Evolutionary conservation across 2,797 vertebrate species (phyloP).

Genomic region (Borostomias antarcticus): DNA sequence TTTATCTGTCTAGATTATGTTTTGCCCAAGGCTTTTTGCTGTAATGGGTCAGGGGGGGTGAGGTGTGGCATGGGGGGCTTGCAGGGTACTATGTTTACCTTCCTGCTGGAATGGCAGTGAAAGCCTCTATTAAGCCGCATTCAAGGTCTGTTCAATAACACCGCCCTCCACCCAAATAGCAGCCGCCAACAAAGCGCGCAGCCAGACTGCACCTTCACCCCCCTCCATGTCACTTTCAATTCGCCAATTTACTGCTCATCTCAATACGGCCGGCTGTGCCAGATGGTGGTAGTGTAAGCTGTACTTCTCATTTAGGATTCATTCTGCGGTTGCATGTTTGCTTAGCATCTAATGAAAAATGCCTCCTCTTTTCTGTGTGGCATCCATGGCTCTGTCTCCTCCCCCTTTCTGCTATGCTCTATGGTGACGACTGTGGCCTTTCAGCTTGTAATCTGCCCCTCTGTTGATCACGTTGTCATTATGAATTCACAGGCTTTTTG

Average conservation of each 20-base stretch:
- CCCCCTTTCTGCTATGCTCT: constrained; percentile 27
- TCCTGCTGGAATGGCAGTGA: constrained; percentile 40
- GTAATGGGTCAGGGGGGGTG: constrained; percentile 25
- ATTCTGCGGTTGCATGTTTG: constrained; percentile 67
- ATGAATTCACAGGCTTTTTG: constrained; percentile 64
- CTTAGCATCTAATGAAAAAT: constrained; percentile 69
- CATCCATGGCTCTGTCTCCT: constrained; percentile 32
- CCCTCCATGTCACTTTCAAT: constrained; percentile 59
- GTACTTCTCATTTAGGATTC: constrained; percentile 69
- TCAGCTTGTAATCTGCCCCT: constrained; percentile 58
- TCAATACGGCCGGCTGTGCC: constrained; percentile 59
- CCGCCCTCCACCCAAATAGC: constrained; percentile 40
- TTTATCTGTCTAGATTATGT: constrained; percentile 30
- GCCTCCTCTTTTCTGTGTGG: constrained; percentile 47
- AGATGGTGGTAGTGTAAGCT: constrained; percentile 71
- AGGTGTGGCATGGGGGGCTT: constrained; percentile 22
- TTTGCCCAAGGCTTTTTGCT: constrained; percentile 9
- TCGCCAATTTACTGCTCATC: constrained; percentile 61
- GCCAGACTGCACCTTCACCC: constrained; percentile 27
- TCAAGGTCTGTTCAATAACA: constrained; percentile 45
- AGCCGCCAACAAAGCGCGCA: constrained; percentile 35
- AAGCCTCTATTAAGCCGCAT: constrained; percentile 53
- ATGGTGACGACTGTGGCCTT: constrained; percentile 53
- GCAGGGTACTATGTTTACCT: constrained; percentile 25
- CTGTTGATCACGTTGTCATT: constrained; percentile 59